A percentile compares a stretch with the other conserved stretches of the same genome.
Evolutionary conservation across 2,797 vertebrate genomes (phyloP).

Genomic region (Sebastes kiyomatsui): DNA sequence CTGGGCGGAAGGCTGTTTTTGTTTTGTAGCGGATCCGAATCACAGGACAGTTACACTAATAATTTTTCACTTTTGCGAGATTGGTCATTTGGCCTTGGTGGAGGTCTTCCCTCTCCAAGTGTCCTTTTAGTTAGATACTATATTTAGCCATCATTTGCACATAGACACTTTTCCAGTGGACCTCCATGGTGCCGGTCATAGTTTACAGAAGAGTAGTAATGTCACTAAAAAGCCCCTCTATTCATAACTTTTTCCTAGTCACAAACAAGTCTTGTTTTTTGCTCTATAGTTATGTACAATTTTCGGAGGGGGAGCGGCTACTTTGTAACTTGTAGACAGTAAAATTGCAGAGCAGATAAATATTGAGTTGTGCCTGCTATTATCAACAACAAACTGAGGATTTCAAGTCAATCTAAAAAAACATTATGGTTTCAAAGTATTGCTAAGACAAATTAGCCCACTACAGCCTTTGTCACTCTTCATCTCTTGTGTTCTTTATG

Average conservation of each 20-base stretch:
- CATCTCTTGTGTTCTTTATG: too few species aligned
- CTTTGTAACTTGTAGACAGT: neutral
- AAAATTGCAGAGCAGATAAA: conserved; percentile 14
- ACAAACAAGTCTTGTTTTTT: conserved; percentile 28
- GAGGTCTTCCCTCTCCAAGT: accelerated
- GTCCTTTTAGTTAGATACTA: accelerated
- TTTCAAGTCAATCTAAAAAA: conserved; percentile 21
- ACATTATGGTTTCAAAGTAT: conserved; percentile 56
- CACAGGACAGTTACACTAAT: too few species aligned
- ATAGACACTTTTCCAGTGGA: neutral
- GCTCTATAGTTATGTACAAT: conserved; percentile 35
- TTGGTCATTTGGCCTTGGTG: accelerated
- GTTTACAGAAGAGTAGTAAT: neutral
- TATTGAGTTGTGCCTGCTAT: conserved; percentile 18
- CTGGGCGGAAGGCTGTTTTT: too few species aligned
- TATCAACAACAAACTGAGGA: conserved; percentile 14
- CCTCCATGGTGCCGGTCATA: neutral
- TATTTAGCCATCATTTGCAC: neutral
- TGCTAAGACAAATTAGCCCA: conserved; percentile 48
- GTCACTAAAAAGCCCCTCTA: conserved; percentile 20
- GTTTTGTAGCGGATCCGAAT: too few species aligned
- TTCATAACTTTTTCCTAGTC: neutral
- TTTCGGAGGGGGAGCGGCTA: neutral
- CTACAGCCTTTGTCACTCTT: neutral
- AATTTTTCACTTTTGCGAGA: too few species aligned